phyloP scores from a whole-genome alignment of 2,113 vertebrate genomes.

The Psittacus erithacus region DNA sequence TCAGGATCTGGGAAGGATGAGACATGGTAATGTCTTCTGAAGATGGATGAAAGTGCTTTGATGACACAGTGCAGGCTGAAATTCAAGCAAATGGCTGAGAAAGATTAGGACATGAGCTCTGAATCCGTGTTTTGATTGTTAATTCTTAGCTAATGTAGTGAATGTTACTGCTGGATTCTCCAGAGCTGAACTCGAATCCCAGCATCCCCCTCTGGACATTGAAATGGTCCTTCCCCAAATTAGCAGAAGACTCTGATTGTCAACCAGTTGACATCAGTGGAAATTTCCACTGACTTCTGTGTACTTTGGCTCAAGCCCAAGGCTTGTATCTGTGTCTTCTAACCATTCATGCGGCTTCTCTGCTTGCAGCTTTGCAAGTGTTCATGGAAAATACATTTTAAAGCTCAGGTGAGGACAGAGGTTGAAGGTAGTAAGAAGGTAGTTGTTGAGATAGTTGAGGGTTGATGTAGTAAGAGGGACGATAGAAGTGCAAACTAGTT shows the following conservation, averaged over 20 bases:
- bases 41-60: not conserved
- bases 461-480: not conserved
- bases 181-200: not conserved
- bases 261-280: not conserved
- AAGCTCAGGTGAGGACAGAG: not conserved
- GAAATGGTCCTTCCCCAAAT: not conserved
- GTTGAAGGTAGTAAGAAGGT: not conserved
- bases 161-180: not conserved
- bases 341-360: not conserved
- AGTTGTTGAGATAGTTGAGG: not conserved
- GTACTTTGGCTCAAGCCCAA: not conserved
- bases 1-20: not conserved
- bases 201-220: not conserved
- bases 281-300: slow-evolving; percentile 40
- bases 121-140: not conserved
- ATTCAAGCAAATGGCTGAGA: not conserved
- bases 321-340: not conserved
- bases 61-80: not conserved
- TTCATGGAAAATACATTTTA: not conserved
- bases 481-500: not conserved
- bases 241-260: not conserved
- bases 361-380: not conserved
- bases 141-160: not conserved
- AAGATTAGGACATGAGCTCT: accelerated
- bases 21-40: not conserved